Base-by-base conservation (phyloP, 2,797 vertebrate species). In the Gallirallus australis region DNA sequence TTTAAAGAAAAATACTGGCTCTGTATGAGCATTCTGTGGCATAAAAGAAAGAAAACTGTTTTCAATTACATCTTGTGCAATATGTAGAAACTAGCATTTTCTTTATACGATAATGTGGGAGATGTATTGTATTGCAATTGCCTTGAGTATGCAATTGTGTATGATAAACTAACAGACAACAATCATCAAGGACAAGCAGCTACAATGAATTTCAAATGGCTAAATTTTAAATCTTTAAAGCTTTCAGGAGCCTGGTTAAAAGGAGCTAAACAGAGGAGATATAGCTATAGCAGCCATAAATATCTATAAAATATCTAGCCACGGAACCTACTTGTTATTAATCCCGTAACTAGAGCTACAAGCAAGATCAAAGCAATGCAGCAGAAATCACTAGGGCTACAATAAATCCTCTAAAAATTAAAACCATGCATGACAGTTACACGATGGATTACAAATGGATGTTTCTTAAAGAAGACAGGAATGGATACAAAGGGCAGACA, bases 171-270 rank as follows among this genome's bases (percentile, higher is more conserved):
- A 93, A 82, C 25, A 78, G 57, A 47, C 84, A 82, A 45, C 64
- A 75, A 88, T 71, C 69, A 93, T 52, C 54, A 42, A 61, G 85
- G 50, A 86, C 2, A 48, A 90, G 50, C 57, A 94, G 82, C 65
- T 87, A 33, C 81, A 80, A 95, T 86, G 57, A 65, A 94, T 93
- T 86, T 79, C 57, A 88, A 86, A 75, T 76, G 33, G 21, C 33
- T 83, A 75, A 57, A 61, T 91, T 94, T 94, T 61, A 78, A 86
- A 63, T 28, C 61, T 85, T 82, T 87, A 88, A 94, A 56, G 16
- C 27, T 91, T 93, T 89, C 64, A 56, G 39, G 10, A 73, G 28
- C 31, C 65, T 85, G 47, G 60, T 81, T 93, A 89, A 70, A 82
- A 89, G 61, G 20, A 85, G 25, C 12, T 60, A 81, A 83, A 33